Evolutionary conservation across 1,140 invertebrate genomes (phyloP), one percentile per base, ranked within the genome.

Genomic region (Zaprionus lachaisei): DNA sequence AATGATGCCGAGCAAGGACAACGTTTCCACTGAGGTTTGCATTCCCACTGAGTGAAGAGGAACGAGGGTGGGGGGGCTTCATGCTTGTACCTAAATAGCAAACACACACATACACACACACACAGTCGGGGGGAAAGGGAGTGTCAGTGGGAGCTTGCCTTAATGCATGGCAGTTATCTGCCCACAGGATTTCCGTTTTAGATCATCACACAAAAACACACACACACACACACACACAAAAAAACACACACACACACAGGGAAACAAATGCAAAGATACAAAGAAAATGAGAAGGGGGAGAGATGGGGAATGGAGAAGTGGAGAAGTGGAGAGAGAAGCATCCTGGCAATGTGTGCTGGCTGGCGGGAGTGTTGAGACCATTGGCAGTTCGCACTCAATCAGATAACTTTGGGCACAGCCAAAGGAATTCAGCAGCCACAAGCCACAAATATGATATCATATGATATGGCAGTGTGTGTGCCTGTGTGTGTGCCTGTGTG

Each of bases 161-260:
- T 79, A 76, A 79, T 79, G 69, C 80, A 79, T 86, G 83, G 67
- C 83, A 86, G 83, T 83, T 86, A 87, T 86, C 83, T 86, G 90
- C 66, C 90, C 90, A 92, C 86, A 92, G 90, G 84, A 92, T 92
- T 83, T 92, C 90, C 90, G 82, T 83, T 90, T 83, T 90, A 90
- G 90, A 92, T 92, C 90, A 92, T 90, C 90, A 60, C 76, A 79
- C 73, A 80, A 58, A 69, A 38, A 73, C n/a, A 64, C 44, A 71
- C 41, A 64, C 62, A 75, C 44, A 65, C n/a, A 55, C 20, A 20
- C 20, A 20, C 20, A 22, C 60, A 70, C 37, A 72, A n/a, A n/a
- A n/a, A n/a, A n/a, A 55, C 20, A 20, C 20, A 20, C 20, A 22
- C 60, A 70, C 37, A 72, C 17, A 54, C n/a, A 67, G 51, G 7